Conservation (phyloP, 1,140 invertebrate species). For the Papilio aristodemus region DNA sequence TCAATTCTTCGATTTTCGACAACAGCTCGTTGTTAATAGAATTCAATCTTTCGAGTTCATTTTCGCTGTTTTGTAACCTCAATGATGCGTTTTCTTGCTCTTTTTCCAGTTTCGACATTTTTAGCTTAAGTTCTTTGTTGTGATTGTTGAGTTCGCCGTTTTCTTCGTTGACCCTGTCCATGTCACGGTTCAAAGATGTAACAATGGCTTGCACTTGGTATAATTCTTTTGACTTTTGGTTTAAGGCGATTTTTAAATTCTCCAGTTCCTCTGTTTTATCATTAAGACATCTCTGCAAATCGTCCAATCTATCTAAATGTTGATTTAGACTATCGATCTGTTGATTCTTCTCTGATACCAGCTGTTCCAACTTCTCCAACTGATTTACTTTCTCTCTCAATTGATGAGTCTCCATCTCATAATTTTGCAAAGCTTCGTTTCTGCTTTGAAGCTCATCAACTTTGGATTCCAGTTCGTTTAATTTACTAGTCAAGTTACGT, state of each 20-base stretch:
- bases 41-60: conserved; percentile 61
- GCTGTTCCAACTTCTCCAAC: conserved; percentile 68
- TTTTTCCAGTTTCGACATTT: conserved; percentile 73
- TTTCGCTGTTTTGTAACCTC: conserved; percentile 66
- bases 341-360: conserved; percentile 78
- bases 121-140: conserved; percentile 69
- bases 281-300: conserved; percentile 70
- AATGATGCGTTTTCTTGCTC: conserved; percentile 77
- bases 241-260: conserved; percentile 64
- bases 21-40: conserved; percentile 62
- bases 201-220: conserved; percentile 71
- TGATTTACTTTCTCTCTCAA: conserved; percentile 67
- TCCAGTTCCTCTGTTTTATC: conserved; percentile 76
- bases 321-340: conserved; percentile 79
- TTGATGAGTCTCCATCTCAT: conserved; percentile 66
- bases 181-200: conserved; percentile 64
- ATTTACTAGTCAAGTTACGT: conserved; percentile 73
- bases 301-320: conserved; percentile 75
- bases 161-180: conserved; percentile 68
- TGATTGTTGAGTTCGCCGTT: conserved; percentile 62
- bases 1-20: conserved; percentile 69
- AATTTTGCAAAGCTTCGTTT: conserved; percentile 57
- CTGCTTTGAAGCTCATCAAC: conserved; percentile 67
- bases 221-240: conserved; percentile 69
- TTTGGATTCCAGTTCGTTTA: conserved; percentile 70